A percentile compares a stretch with the other conserved stretches of the same genome.
phyloP scores from a whole-genome alignment of 2,888 invertebrate species.

The Caenorhabditis sp. region DNA sequence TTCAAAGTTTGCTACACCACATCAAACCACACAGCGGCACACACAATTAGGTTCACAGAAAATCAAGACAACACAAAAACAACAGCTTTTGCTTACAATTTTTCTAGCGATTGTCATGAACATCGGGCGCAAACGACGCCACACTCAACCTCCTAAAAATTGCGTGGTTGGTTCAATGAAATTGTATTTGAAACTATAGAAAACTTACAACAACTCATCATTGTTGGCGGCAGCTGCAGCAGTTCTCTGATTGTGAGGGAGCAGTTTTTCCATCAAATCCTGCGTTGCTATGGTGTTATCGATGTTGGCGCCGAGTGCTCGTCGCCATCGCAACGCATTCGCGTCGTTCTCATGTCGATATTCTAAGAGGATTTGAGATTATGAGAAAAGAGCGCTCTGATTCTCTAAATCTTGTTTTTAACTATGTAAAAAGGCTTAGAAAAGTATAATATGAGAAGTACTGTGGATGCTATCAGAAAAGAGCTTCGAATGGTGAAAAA shows the following conservation, averaged over 20 bases:
- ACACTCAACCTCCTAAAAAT: constrained; percentile 34
- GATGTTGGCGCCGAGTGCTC: constrained; percentile 48
- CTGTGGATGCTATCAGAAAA: too few relatives aligned
- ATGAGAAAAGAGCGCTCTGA: neutral
- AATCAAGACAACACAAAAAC: neutral
- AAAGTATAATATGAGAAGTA: too few relatives aligned
- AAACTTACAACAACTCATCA: constrained; percentile 39
- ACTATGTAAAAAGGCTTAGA: neutral
- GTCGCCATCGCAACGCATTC: constrained; percentile 39
- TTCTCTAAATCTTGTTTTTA: neutral
- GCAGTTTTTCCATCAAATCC: constrained; percentile 46
- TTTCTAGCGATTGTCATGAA: constrained; percentile 7
- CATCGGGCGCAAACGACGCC: constrained; percentile 21
- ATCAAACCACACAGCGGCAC: too few relatives aligned
- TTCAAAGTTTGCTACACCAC: too few relatives aligned
- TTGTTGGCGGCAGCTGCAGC: neutral
- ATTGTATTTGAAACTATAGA: neutral
- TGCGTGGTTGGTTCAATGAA: neutral
- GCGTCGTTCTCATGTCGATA: constrained; percentile 25
- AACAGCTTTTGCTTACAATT: neutral
- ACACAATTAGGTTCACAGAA: too few relatives aligned
- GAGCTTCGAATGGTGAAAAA: too few relatives aligned
- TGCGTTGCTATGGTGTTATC: constrained; percentile 42
- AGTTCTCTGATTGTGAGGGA: constrained; percentile 12
- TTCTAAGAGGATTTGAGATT: neutral